Evolutionary conservation across 1,140 invertebrate genomes (phyloP).

Genomic region (Drosophila guanche): DNA sequence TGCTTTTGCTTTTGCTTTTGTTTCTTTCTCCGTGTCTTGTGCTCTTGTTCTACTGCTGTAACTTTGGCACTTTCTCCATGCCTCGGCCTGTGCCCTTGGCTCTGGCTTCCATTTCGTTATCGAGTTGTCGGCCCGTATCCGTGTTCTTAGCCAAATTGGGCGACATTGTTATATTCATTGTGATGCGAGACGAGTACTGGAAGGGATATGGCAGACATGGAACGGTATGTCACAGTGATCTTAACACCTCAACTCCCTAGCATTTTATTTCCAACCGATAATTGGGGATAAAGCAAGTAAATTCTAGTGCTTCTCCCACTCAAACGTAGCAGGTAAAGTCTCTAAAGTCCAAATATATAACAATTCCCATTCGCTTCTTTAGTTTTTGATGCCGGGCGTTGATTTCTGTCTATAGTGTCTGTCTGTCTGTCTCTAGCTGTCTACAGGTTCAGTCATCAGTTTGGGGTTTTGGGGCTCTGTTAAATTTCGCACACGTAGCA

Average conservation of each 20-base stretch:
- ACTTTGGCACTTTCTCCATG: constrained; percentile 8
- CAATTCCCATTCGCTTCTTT: background rate
- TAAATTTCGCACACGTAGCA: constrained; percentile 80
- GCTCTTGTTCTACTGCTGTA: background rate
- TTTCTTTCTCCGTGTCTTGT: constrained; percentile 15
- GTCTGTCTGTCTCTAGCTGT: constrained; percentile 14
- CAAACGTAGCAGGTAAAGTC: no score
- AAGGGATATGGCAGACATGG: no score
- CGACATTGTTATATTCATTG: constrained; percentile 60
- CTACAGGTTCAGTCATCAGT: constrained; percentile 70
- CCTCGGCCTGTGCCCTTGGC: constrained; percentile 18
- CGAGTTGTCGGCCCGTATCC: constrained; percentile 65
- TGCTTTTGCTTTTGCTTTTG: constrained; percentile 34
- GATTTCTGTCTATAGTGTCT: no score
- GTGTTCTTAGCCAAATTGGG: constrained; percentile 76
- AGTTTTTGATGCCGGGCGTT: constrained; percentile 17
- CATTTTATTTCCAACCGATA: no score
- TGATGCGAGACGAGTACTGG: no score
- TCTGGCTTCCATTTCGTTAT: constrained; percentile 74
- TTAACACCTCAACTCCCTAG: no score
- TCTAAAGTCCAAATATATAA: no score
- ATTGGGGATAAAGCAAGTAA: no score
- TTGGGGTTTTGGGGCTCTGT: constrained; percentile 63
- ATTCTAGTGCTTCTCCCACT: no score
- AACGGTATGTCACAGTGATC: no score